A percentile compares a stretch with the other conserved stretches of the same genome.
Conservation (phyloP, 2,888 invertebrate species). For the Ceramica pisi region DNA sequence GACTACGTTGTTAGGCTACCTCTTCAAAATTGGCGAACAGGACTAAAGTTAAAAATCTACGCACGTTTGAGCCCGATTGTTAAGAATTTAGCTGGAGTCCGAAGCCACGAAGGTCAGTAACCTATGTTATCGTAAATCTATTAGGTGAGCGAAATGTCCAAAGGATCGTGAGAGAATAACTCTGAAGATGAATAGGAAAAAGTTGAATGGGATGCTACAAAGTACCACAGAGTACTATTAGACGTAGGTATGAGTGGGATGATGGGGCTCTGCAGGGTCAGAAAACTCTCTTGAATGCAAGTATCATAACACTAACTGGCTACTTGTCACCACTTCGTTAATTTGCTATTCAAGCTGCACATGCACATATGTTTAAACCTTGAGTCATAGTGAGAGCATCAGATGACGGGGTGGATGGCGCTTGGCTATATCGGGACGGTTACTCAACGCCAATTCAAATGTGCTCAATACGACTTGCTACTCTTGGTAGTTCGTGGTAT, state of each 20-base stretch:
- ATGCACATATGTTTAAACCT: slow-evolving; percentile 74
- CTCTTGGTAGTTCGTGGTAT: slow-evolving; percentile 31
- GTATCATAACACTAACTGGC: slow-evolving; percentile 18
- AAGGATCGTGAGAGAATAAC: neutral
- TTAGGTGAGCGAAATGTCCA: slow-evolving; percentile 5
- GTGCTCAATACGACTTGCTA: slow-evolving; percentile 46
- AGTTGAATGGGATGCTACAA: neutral
- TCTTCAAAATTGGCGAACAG: slow-evolving; percentile 21
- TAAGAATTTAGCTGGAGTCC: slow-evolving; percentile 41
- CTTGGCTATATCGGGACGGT: slow-evolving; percentile 82
- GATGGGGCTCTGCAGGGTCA: neutral
- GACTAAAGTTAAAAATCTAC: slow-evolving; percentile 28
- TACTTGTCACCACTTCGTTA: slow-evolving; percentile 40
- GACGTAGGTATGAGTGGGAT: neutral
- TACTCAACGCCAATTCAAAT: slow-evolving; percentile 77
- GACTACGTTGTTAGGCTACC: slow-evolving; percentile 20
- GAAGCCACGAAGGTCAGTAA: slow-evolving; percentile 35
- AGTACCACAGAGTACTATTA: neutral
- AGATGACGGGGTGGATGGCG: slow-evolving; percentile 72
- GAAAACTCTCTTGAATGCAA: slow-evolving; percentile 19
- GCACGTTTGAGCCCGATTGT: slow-evolving; percentile 48
- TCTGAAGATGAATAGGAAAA: neutral
- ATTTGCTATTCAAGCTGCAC: slow-evolving; percentile 66
- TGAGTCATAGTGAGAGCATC: slow-evolving; percentile 78
- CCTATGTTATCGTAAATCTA: slow-evolving; percentile 28